Evolutionary conservation across 2,113 vertebrate genomes (phyloP), one percentile per base, ranked within the genome.

Genomic region (Larimichthys polyactis): DNA sequence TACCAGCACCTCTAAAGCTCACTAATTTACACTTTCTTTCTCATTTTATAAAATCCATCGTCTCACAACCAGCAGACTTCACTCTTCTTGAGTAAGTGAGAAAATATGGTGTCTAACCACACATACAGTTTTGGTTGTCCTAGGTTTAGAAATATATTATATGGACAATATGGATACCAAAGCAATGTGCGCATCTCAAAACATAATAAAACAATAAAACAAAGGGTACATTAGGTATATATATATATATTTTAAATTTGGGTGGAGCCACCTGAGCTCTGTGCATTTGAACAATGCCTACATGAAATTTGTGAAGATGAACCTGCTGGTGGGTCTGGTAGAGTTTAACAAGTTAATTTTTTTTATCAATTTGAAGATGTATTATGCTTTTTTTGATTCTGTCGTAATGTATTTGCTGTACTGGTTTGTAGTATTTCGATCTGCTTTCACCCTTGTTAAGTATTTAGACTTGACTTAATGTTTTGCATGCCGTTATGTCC

Each of bases 401-500:
- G 71, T 59, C 0, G 0, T 48, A 75, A 55, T 10, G 10, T 85
- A 40, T 77, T 62, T 78, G 51, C 46, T 51, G 16, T 67, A 29
- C 49, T 76, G 55, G 57, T 77, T 85, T 86, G 70, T 70, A 63
- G 60, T 76, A 55, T 65, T 82, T 73, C 80, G 52, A 68, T 77
- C 51, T 71, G 46, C 40, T 71, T 12, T 71, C 22, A 49, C 17
- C 11, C 54, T 64, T 65, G 22, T 62, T 75, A 9, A 74, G 43
- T 73, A 27, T 78, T 80, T 83, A 71, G 70, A 74, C 70, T 43
- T 52, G 57, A 52, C 14, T 66, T 72, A 58, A 71, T 70, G 54
- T 86, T 79, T 75, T 85, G 80, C 85, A 83, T 87, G 83, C 69
- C 27, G 32, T 64, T 40, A 12, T 46, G 48, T 70, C 59, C 71